Conservation (phyloP, 2,888 invertebrate species). For the Ichneumoninae sp. region DNA sequence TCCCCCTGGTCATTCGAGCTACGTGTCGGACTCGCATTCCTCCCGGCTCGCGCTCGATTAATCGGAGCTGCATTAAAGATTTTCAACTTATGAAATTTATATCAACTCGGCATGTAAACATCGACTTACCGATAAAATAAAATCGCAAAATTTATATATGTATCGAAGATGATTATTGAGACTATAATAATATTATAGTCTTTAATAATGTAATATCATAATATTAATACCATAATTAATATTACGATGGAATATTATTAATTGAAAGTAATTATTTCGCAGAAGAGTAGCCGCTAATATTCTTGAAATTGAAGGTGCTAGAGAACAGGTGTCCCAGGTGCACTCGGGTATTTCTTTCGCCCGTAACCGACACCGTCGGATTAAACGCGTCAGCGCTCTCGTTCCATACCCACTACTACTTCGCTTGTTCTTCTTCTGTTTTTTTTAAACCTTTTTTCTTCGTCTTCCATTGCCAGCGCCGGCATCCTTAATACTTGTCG, state of each 20-base stretch:
- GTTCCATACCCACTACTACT: slow-evolving; percentile 44
- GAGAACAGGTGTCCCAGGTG: slow-evolving; percentile 45
- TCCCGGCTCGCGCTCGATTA: slow-evolving; percentile 12
- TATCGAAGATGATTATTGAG: background rate
- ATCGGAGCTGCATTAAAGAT: background rate
- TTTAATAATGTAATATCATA: background rate
- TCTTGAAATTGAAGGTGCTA: background rate
- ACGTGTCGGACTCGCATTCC: slow-evolving; percentile 68
- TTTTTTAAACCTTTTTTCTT: slow-evolving; percentile 51
- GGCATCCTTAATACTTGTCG: slow-evolving; percentile 22
- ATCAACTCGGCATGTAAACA: background rate
- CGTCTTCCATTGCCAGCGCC: slow-evolving; percentile 65
- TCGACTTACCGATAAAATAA: background rate
- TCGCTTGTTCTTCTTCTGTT: slow-evolving; percentile 59
- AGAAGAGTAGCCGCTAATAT: background rate
- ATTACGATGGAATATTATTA: background rate
- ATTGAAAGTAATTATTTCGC: background rate
- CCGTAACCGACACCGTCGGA: slow-evolving; percentile 75
- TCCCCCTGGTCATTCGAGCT: slow-evolving; percentile 52
- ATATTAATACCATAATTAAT: background rate
- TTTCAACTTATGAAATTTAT: background rate
- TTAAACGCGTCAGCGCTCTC: slow-evolving; percentile 70
- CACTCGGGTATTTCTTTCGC: slow-evolving; percentile 27
- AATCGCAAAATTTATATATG: background rate
- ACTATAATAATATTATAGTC: background rate